Evolutionary conservation across 2,888 invertebrate genomes (phyloP).

Genomic region (Boloria euphrosyne): DNA sequence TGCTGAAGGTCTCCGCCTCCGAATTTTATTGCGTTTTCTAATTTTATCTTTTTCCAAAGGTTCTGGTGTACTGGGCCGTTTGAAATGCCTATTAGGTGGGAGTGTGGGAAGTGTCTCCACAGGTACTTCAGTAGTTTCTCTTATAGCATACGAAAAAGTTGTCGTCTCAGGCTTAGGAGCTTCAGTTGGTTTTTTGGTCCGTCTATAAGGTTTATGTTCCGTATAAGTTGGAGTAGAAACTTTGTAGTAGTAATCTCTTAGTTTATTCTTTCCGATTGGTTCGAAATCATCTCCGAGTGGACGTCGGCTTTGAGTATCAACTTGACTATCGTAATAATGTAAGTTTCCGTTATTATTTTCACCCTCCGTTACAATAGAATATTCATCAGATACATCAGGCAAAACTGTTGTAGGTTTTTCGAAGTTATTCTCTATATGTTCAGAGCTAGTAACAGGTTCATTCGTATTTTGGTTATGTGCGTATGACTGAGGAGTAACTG

Average conservation of each 20-base stretch:
- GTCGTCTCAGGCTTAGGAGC: slow-evolving; percentile 49
- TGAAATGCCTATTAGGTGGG: slow-evolving; percentile 74
- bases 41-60: slow-evolving; percentile 65
- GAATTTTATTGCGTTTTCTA: slow-evolving; percentile 72
- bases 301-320: slow-evolving; percentile 75
- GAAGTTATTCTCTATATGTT: slow-evolving; percentile 50
- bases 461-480: slow-evolving; percentile 57
- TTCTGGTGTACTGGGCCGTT: slow-evolving; percentile 59
- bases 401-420: slow-evolving; percentile 58
- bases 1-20: slow-evolving; percentile 71
- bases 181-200: slow-evolving; percentile 70
- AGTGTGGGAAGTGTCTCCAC: slow-evolving; percentile 71
- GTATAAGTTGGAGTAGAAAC: slow-evolving; percentile 70
- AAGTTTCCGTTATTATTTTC: slow-evolving; percentile 71
- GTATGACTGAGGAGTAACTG: slow-evolving; percentile 59
- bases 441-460: slow-evolving; percentile 56
- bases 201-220: slow-evolving; percentile 59
- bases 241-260: slow-evolving; percentile 76
- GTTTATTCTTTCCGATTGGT: slow-evolving; percentile 70
- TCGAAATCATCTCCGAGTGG: slow-evolving; percentile 75
- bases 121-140: slow-evolving; percentile 57
- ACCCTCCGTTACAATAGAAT: slow-evolving; percentile 70
- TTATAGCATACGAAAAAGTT: slow-evolving; percentile 48
- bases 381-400: slow-evolving; percentile 67
- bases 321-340: slow-evolving; percentile 67